Evolutionary conservation across 1,140 invertebrate genomes (phyloP).

Genomic region (Bradynema listronoti): DNA sequence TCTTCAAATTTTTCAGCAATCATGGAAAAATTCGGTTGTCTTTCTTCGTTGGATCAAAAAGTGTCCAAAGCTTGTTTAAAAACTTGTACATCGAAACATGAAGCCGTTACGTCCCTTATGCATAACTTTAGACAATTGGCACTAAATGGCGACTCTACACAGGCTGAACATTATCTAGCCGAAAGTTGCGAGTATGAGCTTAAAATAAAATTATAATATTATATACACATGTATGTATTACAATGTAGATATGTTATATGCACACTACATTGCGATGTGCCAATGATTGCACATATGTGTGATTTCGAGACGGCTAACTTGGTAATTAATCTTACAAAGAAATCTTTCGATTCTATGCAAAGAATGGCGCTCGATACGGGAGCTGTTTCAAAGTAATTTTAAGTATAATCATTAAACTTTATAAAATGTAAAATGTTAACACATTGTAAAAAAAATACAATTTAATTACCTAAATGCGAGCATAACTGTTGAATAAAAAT

Average conservation of each 20-base stretch:
- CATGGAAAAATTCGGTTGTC: constrained; percentile 50
- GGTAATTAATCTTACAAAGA: constrained; percentile 51
- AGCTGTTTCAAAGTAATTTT: constrained; percentile 46
- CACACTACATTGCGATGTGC: constrained; percentile 55
- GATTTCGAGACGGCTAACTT: constrained; percentile 50
- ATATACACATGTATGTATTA: constrained; percentile 9
- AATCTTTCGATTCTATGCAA: constrained; percentile 50
- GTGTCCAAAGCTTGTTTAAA: constrained; percentile 40
- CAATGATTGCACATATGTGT: constrained; percentile 51
- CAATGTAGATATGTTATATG: constrained; percentile 49
- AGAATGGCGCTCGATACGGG: constrained; percentile 54
- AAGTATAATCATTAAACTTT: not conserved
- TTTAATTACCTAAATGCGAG: not conserved
- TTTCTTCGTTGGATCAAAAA: constrained; percentile 37
- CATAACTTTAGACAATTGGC: constrained; percentile 55
- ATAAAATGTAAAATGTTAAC: not conserved
- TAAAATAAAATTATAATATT: constrained; percentile 18
- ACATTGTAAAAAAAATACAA: no score
- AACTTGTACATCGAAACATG: constrained; percentile 47
- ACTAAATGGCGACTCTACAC: constrained; percentile 52
- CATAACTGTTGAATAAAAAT: not conserved
- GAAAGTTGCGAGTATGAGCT: constrained; percentile 48
- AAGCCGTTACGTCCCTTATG: constrained; percentile 50
- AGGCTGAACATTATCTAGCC: constrained; percentile 51
- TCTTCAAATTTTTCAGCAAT: constrained; percentile 37